phyloP scores from a whole-genome alignment of 2,113 vertebrate genomes.

The Syngnathus floridae region DNA sequence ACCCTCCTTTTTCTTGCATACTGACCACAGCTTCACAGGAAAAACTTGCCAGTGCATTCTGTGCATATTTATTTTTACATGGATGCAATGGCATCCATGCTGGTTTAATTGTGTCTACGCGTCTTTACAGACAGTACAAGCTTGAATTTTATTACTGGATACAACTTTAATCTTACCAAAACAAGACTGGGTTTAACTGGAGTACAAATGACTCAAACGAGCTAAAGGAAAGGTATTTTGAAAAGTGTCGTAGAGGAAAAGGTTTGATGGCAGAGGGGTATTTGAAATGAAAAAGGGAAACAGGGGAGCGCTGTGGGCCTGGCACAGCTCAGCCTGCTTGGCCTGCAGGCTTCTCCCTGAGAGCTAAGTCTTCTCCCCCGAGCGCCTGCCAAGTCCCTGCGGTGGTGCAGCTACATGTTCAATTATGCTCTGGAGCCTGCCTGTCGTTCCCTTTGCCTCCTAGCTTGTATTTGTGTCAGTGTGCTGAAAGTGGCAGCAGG shows the following conservation, averaged over 20 bases:
- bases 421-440: conserved; percentile 64
- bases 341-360: conserved; percentile 52
- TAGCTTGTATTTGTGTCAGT: conserved; percentile 26
- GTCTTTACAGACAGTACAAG: conserved; percentile 10
- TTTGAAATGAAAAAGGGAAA: conserved; percentile 12
- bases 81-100: neutral
- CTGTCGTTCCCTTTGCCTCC: conserved; percentile 58
- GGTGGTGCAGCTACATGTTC: conserved; percentile 67
- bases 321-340: conserved; percentile 52
- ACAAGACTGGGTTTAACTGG: conserved; percentile 38
- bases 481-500: conserved; percentile 12
- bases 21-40: conserved; percentile 48
- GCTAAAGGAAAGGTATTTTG: conserved; percentile 30
- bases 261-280: neutral
- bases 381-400: conserved; percentile 64
- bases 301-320: conserved; percentile 40
- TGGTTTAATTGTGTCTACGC: conserved; percentile 14
- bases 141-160: conserved; percentile 15
- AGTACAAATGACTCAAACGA: conserved; percentile 22
- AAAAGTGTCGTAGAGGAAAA: neutral
- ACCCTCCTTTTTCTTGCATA: conserved; percentile 23
- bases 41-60: conserved; percentile 17
- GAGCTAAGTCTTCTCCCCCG: conserved; percentile 59
- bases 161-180: conserved; percentile 14
- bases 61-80: conserved; percentile 26